Conservation (phyloP, 2,113 vertebrate genomes). For the Chauna torquata region DNA sequence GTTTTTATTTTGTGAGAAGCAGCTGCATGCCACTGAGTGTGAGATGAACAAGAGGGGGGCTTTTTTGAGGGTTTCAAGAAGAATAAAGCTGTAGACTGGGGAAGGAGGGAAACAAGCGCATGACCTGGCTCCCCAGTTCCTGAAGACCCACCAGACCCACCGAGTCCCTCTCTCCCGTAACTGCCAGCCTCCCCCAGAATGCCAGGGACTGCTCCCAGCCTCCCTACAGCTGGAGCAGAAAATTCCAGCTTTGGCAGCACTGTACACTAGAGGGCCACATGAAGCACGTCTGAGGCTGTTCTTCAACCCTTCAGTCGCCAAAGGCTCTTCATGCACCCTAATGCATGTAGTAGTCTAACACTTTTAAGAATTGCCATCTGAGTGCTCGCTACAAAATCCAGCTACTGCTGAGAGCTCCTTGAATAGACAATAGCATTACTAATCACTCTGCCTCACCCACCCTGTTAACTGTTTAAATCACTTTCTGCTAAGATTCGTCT, state of each 20-base stretch:
- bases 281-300: background rate
- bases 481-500: background rate
- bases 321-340: background rate
- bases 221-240: background rate
- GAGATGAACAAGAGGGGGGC: background rate
- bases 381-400: background rate
- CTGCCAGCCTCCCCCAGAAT: background rate
- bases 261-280: background rate
- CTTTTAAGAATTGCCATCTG: background rate
- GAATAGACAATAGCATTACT: background rate
- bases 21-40: background rate
- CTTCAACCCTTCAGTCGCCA: background rate
- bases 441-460: background rate
- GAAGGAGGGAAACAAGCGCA: background rate
- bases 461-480: background rate
- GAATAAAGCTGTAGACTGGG: background rate
- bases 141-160: background rate
- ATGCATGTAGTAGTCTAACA: fast-evolving
- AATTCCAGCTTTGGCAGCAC: background rate
- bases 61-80: background rate
- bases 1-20: background rate
- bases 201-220: background rate
- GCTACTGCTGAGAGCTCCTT: background rate
- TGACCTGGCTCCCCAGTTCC: background rate
- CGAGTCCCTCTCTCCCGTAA: background rate